A percentile compares a stretch with the other conserved stretches of the same genome.
These are phyloP conservation scores for Drosophila yooni DNA, from an alignment of 2,888 invertebrate genomes.

Conservation along the genomic window DNA sequence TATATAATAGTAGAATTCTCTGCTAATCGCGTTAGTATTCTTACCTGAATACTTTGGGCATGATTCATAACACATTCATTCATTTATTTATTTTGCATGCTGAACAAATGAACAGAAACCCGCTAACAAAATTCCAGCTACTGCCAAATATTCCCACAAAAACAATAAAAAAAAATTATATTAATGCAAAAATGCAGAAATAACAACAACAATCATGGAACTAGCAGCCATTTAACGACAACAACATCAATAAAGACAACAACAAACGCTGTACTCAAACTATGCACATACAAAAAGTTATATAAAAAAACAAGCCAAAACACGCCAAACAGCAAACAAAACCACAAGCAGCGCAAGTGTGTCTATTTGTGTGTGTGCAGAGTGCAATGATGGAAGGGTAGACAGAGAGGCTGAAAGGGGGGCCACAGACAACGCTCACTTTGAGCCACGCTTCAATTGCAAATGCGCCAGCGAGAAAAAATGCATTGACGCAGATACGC, in stretches of 20 bases:
- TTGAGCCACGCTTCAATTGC: slow-evolving; percentile 79
- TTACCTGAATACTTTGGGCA: neutral
- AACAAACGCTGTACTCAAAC: slow-evolving; percentile 41
- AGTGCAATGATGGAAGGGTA: neutral
- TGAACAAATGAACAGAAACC: slow-evolving; percentile 29
- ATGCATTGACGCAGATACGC: slow-evolving; percentile 71
- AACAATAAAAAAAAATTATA: neutral
- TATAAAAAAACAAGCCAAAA: slow-evolving; percentile 74
- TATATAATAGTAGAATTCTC: neutral
- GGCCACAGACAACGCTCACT: slow-evolving; percentile 53
- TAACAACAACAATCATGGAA: slow-evolving; percentile 21
- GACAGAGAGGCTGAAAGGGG: slow-evolving; percentile 1
- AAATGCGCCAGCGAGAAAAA: slow-evolving; percentile 68
- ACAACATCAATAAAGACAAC: slow-evolving; percentile 38
- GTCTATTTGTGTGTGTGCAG: slow-evolving; percentile 1
- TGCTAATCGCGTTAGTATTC: neutral
- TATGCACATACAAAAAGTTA: slow-evolving; percentile 70
- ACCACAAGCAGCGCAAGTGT: slow-evolving; percentile 18
- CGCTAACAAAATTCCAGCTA: slow-evolving; percentile 56
- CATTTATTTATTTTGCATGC: slow-evolving; percentile 45
- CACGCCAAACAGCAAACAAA: slow-evolving; percentile 29
- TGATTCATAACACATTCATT: slow-evolving; percentile 57
- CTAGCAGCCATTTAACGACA: slow-evolving; percentile 37
- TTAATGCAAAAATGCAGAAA: slow-evolving; percentile 60
- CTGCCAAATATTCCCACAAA: slow-evolving; percentile 62